Evolutionary conservation across 1,140 invertebrate genomes (phyloP), one percentile per base, ranked within the genome.

Genomic region (Drosophila truncata): DNA sequence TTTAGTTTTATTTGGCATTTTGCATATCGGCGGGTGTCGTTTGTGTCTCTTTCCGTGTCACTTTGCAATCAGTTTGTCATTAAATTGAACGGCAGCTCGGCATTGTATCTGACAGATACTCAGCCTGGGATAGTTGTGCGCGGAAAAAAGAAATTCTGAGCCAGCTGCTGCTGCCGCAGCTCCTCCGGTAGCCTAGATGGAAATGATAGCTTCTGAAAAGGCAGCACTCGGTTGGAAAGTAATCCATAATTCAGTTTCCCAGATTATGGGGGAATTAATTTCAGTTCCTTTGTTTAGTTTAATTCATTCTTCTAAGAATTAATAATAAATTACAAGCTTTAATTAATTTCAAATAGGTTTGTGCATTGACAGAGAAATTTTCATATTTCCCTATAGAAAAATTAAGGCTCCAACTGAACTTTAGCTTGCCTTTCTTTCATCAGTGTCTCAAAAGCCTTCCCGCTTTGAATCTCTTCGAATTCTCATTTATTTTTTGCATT

Each of bases 51-150:
- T 65, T 79, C 47, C 42, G 27, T 79, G 70, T 71, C 81, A 80
- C 54, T 71, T 57, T 80, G 71, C 61, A 80, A 84, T 77, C 77
- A 67, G 59, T 84, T 80, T 80, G 46, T 31, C 65, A 80, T 80
- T 83, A 76, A 83, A 63, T 55, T 46, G 37, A 69, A 44, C 29
- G 33, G 16, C 27, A 41, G 39, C 33, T 35, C 6, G 13, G 44
- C 61, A 57, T 54, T 50, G 69, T 58, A 46, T 75, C 49, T 44
- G 39, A 11, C 44, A 74, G 69, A 75, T 69, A 49, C 49, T 55
- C 42, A 13, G 49, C 18, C 41, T 47, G 59, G 27, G n/a, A 52
- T 35, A 33, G 35, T 42, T 42, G 27, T 61, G 46, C 20, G 47
- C 29, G 46, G 23, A 33, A 49, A 41, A 70, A 72, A 61, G 66